phyloP scores from a whole-genome alignment of 2,113 vertebrate genomes.

The Gallinago media region DNA sequence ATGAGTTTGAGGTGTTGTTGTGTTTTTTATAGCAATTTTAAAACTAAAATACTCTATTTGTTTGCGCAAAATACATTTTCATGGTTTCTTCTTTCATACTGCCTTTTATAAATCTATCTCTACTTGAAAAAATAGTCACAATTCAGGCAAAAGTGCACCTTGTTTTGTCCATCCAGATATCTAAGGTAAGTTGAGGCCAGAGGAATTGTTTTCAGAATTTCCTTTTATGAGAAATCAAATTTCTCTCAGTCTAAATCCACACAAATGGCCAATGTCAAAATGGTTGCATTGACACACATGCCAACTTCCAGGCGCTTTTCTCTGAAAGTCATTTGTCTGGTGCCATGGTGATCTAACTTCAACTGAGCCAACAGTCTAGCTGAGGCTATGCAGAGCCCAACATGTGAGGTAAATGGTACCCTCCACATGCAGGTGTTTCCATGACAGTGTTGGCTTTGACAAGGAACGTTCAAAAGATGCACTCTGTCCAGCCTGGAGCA shows the following conservation, averaged over 20 bases:
- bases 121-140: neutral
- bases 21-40: neutral
- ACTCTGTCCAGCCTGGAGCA: neutral
- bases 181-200: neutral
- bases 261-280: neutral
- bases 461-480: neutral
- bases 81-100: neutral
- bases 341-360: constrained; percentile 17
- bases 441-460: neutral
- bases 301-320: neutral
- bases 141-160: neutral
- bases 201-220: neutral
- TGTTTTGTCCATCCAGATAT: neutral
- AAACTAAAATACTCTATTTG: neutral
- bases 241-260: neutral
- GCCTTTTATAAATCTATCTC: neutral
- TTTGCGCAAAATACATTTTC: neutral
- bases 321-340: neutral
- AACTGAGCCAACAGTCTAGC: neutral
- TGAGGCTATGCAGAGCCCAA: neutral
- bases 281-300: neutral
- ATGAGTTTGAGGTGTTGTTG: neutral
- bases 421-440: neutral
- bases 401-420: neutral
- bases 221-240: neutral